Percentiles rank a stretch among this genome's conserved stretches.
Evolutionary conservation across 1,140 invertebrate genomes (phyloP).

Genomic region (Chrysomallon squamiferum): DNA sequence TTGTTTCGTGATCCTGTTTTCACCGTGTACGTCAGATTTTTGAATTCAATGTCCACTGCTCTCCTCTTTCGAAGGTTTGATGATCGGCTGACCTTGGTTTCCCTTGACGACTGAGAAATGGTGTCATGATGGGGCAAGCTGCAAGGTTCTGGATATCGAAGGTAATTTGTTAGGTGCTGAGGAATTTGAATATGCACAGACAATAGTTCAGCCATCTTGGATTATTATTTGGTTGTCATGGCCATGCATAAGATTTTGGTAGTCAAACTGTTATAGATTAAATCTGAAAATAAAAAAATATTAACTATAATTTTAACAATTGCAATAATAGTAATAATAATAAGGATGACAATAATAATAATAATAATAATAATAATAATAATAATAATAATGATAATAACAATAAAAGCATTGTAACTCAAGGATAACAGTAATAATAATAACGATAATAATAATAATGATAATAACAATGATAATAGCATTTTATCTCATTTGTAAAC

Average conservation of each 20-base stretch:
- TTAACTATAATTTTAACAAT: neutral
- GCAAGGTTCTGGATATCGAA: constrained; percentile 11
- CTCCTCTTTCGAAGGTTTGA: constrained; percentile 75
- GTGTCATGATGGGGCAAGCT: neutral
- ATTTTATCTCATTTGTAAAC: no score
- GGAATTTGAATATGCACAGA: constrained; percentile 58
- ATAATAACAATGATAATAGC: no score
- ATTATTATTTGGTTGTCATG: neutral
- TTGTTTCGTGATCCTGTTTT: constrained; percentile 79
- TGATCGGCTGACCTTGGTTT: constrained; percentile 26
- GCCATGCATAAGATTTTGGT: neutral
- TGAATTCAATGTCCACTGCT: constrained; percentile 87
- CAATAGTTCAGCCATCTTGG: constrained; percentile 50
- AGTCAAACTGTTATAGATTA: neutral
- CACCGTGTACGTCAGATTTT: constrained; percentile 83
- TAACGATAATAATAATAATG: no score
- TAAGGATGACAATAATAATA: constrained; percentile 1
- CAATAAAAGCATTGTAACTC: no score
- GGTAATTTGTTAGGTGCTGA: constrained; percentile 18
- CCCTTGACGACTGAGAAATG: neutral
- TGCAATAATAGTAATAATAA: neutral
- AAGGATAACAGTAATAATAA: no score
- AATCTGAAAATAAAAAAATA: neutral
- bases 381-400: neutral
- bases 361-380: neutral